These are phyloP conservation scores for Gallinago nigripennis DNA, from an alignment of 2,797 vertebrate species.

Conservation along the genomic window DNA sequence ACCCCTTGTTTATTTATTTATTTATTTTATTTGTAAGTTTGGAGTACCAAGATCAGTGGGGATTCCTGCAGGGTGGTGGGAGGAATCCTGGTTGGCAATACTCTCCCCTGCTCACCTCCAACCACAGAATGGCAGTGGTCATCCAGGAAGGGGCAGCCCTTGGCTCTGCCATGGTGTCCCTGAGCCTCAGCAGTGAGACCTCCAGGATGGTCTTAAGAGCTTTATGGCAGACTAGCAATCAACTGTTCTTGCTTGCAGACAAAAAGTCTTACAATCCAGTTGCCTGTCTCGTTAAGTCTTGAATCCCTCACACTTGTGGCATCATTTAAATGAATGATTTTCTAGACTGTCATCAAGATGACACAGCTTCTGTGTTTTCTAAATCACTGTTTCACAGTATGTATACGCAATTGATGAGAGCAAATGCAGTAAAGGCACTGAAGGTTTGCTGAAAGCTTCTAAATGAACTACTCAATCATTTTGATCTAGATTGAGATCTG, in stretches of 20 bases:
- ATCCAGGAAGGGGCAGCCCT: neutral
- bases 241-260: neutral
- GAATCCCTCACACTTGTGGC: neutral
- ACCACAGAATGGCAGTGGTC: neutral
- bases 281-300: neutral
- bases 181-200: neutral
- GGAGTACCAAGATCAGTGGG: accelerated
- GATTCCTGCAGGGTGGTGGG: accelerated
- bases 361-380: neutral
- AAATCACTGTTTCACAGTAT: neutral
- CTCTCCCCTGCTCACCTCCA: neutral
- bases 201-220: neutral
- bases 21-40: neutral
- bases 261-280: neutral
- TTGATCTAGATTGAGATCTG: neutral
- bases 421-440: neutral
- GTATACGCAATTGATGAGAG: neutral
- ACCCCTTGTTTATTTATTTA: neutral
- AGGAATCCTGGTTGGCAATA: neutral
- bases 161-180: neutral
- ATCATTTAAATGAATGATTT: neutral
- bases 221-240: neutral
- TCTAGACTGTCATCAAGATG: neutral
- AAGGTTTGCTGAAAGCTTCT: neutral
- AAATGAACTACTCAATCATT: neutral